Evolutionary conservation across 2,113 vertebrate genomes (phyloP).

Genomic region (Tamias sibiricus): DNA sequence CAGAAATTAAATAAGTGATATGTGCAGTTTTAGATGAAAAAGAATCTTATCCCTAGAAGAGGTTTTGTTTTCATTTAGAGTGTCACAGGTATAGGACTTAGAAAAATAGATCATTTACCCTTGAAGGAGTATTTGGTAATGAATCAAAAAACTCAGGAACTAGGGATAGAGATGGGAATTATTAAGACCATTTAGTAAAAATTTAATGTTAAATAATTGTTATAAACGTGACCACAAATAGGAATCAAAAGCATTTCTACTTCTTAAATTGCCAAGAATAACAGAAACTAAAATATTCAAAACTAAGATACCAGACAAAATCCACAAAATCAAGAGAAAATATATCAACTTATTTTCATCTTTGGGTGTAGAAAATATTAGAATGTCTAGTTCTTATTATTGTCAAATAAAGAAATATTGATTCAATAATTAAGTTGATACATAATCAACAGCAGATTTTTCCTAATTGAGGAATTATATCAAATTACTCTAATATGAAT

Average conservation of each 20-base stretch:
- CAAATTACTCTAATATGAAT: neutral
- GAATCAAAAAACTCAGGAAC: neutral
- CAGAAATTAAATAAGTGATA: conserved; percentile 16
- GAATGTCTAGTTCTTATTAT: neutral
- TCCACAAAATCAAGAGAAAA: neutral
- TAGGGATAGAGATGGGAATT: neutral
- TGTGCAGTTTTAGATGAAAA: neutral
- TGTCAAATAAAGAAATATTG: conserved; percentile 9
- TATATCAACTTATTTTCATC: neutral
- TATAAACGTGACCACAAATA: conserved; percentile 18
- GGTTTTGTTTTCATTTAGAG: conserved; percentile 24
- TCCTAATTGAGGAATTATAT: conserved; percentile 36
- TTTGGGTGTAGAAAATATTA: neutral
- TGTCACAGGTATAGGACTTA: neutral
- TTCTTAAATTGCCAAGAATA: neutral
- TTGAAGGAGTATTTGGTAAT: conserved; percentile 34
- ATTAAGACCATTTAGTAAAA: conserved; percentile 8
- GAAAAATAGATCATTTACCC: conserved; percentile 3
- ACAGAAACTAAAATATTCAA: conserved; percentile 23
- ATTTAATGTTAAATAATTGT: conserved; percentile 14
- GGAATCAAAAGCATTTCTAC: neutral
- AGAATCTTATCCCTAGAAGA: neutral
- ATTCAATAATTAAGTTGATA: conserved; percentile 18
- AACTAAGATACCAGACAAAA: conserved; percentile 2
- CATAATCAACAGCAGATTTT: neutral